phyloP scores from a whole-genome alignment of 1,140 invertebrate genomes.

The Lasioglossum albipes region DNA sequence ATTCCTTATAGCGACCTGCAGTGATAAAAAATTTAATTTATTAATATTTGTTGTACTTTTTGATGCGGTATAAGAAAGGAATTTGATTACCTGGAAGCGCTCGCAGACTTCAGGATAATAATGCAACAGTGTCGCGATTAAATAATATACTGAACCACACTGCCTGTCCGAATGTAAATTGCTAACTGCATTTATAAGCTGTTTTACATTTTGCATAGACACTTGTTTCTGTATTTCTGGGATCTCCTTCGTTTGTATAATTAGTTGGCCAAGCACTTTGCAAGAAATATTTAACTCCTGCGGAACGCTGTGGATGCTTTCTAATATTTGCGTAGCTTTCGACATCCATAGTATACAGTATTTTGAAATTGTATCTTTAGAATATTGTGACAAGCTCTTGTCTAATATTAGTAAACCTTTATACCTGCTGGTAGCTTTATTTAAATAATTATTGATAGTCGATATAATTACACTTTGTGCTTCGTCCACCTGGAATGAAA shows the following conservation, averaged over 20 bases:
- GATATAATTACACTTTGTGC: conserved; percentile 55
- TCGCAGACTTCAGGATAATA: conserved; percentile 71
- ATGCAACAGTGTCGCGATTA: conserved; percentile 67
- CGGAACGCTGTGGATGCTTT: conserved; percentile 58
- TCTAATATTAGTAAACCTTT: conserved; percentile 60
- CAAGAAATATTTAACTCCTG: conserved; percentile 64
- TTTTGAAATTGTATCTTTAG: conserved; percentile 63
- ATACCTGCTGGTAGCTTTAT: conserved; percentile 51
- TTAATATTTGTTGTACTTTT: conserved; percentile 5
- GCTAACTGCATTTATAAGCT: conserved; percentile 60
- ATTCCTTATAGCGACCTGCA: conserved; percentile 61
- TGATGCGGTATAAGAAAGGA: neutral
- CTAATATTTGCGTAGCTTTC: conserved; percentile 67
- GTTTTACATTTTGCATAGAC: conserved; percentile 73
- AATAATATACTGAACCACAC: conserved; percentile 64
- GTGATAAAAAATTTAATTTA: neutral
- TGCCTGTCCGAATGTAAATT: conserved; percentile 52
- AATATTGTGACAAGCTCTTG: conserved; percentile 53
- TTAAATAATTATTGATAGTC: conserved; percentile 61
- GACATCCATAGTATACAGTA: conserved; percentile 70
- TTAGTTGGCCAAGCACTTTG: conserved; percentile 60
- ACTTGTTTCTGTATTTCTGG: conserved; percentile 72
- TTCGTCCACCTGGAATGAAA: conserved; percentile 53
- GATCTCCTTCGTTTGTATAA: conserved; percentile 62
- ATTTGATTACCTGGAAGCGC: conserved; percentile 64